These are phyloP conservation scores for Trichopoda pennipes DNA, from an alignment of 2,888 invertebrate genomes.

Conservation along the genomic window DNA sequence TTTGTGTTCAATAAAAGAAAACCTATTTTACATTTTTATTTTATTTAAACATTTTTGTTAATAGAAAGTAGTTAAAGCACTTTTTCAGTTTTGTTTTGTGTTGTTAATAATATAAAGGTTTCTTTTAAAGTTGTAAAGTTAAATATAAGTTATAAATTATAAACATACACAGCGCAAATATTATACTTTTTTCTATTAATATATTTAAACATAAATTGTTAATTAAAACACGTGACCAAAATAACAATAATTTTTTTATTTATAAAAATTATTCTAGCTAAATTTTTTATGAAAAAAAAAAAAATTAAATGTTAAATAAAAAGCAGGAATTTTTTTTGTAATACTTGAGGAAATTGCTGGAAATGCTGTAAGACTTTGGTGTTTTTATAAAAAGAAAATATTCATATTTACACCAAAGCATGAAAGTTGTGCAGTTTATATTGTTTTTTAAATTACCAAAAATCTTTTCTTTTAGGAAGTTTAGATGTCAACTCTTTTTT, in stretches of 20 bases:
- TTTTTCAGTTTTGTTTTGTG: conserved; percentile 17
- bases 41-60: conserved; percentile 10
- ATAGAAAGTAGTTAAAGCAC: conserved; percentile 41
- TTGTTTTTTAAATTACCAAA: background rate
- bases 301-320: background rate
- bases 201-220: background rate
- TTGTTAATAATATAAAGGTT: background rate
- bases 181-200: background rate
- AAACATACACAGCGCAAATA: background rate
- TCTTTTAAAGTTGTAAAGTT: background rate
- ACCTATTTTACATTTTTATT: background rate
- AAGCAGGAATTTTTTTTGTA: background rate
- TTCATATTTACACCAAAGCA: conserved; percentile 8
- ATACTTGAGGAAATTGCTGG: conserved; percentile 11
- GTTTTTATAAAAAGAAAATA: conserved; percentile 5
- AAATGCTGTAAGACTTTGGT: background rate
- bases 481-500: background rate
- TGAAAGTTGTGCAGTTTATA: conserved; percentile 17
- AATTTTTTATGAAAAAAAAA: background rate
- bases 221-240: too few relatives aligned
- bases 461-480: background rate
- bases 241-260: too few relatives aligned
- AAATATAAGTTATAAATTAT: background rate
- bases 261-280: background rate
- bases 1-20: conserved; percentile 31